A percentile compares a stretch with the other conserved stretches of the same genome.
Evolutionary conservation across 2,888 invertebrate species (phyloP).

Genomic region (Nomada hirtipes): DNA sequence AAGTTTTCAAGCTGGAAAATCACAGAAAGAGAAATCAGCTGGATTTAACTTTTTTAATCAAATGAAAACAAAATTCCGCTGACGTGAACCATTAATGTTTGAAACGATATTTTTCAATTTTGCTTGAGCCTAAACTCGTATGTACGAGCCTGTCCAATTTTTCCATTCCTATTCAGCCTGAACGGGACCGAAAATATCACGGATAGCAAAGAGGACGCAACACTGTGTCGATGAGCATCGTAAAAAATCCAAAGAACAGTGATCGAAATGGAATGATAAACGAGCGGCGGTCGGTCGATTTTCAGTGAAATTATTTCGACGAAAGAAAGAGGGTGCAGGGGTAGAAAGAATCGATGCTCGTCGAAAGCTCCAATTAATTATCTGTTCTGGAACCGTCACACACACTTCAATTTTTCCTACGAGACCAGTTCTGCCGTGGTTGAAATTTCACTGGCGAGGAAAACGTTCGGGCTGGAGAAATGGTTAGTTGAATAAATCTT

Average conservation of each 20-base stretch:
- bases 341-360: slow-evolving; percentile 4
- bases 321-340: neutral
- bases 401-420: slow-evolving; percentile 23
- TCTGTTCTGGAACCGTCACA: slow-evolving; percentile 23
- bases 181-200: neutral
- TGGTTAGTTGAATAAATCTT: no score
- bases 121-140: neutral
- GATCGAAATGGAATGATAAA: slow-evolving; percentile 50
- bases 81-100: neutral
- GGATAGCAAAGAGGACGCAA: slow-evolving; percentile 24
- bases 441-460: neutral
- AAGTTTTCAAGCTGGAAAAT: neutral
- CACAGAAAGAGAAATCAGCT: neutral
- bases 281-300: slow-evolving; percentile 19
- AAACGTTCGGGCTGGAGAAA: neutral
- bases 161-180: neutral
- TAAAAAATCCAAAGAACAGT: slow-evolving; percentile 32
- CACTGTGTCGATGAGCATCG: neutral
- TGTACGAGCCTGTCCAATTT: neutral
- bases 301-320: slow-evolving; percentile 27
- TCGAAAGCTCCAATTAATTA: slow-evolving; percentile 34
- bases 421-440: neutral
- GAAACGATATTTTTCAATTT: neutral
- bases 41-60: neutral
- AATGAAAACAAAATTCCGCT: neutral